A percentile compares a stretch with the other conserved stretches of the same genome.
phyloP scores from a whole-genome alignment of 2,113 vertebrate species.

The Petromus typicus region DNA sequence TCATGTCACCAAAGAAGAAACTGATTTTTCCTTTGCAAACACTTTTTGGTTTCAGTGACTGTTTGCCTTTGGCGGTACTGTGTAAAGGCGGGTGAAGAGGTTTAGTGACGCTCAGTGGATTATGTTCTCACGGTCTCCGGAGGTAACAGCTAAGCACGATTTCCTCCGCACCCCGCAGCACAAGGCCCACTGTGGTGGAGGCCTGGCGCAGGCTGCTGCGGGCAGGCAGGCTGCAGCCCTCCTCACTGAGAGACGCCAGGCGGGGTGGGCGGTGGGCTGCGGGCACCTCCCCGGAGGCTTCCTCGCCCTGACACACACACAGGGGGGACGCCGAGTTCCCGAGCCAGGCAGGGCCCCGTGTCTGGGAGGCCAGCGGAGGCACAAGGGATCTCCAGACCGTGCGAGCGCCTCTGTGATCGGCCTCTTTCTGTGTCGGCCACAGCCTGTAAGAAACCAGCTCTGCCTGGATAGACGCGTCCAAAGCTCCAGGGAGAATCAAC shows the following conservation, averaged over 20 bases:
- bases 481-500: not conserved
- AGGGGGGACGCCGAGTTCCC: not conserved
- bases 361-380: not conserved
- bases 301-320: not conserved
- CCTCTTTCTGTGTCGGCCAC: not conserved
- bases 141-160: not conserved
- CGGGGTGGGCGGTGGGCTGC: no score
- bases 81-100: not conserved
- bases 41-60: conserved; percentile 24
- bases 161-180: not conserved
- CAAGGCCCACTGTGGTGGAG: no score
- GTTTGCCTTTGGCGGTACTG: not conserved
- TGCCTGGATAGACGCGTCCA: not conserved
- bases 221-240: accelerated
- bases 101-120: not conserved
- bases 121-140: not conserved
- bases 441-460: not conserved
- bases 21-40: conserved; percentile 22
- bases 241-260: not conserved
- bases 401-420: not conserved
- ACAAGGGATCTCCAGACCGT: not conserved
- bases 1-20: conserved; percentile 58
- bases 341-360: not conserved
- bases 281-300: not conserved
- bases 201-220: accelerated